Evolutionary conservation across 2,888 invertebrate genomes (phyloP).

Genomic region (Heliconius charithonia): DNA sequence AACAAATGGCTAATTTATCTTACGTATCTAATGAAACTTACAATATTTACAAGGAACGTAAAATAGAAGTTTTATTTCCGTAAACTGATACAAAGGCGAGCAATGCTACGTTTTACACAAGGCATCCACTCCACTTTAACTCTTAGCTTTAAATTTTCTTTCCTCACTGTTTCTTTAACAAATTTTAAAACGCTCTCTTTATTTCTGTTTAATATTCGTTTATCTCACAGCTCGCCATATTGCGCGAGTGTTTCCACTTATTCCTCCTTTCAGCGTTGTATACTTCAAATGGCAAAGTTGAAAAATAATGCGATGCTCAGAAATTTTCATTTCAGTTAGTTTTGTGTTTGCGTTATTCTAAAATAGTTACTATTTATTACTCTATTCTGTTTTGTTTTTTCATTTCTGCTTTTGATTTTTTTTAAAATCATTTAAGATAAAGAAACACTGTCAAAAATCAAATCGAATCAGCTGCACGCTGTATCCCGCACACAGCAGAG

Average conservation of each 20-base stretch:
- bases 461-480: no score
- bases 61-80: constrained; percentile 15
- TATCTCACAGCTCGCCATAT: constrained; percentile 43
- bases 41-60: constrained; percentile 19
- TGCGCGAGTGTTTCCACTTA: constrained; percentile 34
- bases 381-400: neutral
- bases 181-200: constrained; percentile 42
- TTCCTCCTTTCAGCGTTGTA: constrained; percentile 28
- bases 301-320: constrained; percentile 38
- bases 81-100: constrained; percentile 31
- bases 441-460: no score
- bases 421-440: neutral
- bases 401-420: no score
- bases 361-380: neutral
- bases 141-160: constrained; percentile 42
- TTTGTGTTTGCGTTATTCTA: constrained; percentile 22
- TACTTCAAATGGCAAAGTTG: constrained; percentile 37
- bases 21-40: constrained; percentile 20
- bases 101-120: constrained; percentile 33
- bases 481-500: no score
- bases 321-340: constrained; percentile 30
- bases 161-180: constrained; percentile 39
- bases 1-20: constrained; percentile 11
- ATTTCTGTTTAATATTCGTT: constrained; percentile 48
- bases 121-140: constrained; percentile 37